Evolutionary conservation across 2,797 vertebrate species (phyloP).

Genomic region (Chelmon rostratus): DNA sequence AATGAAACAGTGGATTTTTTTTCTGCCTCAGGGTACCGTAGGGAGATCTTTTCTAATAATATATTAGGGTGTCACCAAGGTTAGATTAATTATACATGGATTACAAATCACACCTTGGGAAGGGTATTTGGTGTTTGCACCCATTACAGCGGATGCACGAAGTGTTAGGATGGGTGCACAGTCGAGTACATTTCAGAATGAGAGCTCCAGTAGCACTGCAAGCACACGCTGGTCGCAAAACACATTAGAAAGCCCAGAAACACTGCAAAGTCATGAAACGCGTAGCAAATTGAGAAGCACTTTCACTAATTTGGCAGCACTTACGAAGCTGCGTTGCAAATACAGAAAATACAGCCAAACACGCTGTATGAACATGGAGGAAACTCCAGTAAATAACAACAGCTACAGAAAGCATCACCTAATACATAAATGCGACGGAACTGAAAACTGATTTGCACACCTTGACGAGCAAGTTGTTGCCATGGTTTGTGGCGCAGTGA

Average conservation of each 20-base stretch:
- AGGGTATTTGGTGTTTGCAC: conserved; percentile 53
- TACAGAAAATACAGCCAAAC: too few relatives aligned
- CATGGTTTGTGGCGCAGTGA: background rate
- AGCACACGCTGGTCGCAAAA: conserved; percentile 11
- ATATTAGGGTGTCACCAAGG: conserved; percentile 85
- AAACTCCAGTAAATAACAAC: background rate
- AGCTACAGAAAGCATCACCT: background rate
- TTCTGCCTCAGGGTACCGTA: conserved; percentile 78
- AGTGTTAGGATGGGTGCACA: conserved; percentile 46
- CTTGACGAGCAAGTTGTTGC: background rate
- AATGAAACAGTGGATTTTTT: conserved; percentile 73
- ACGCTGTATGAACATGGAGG: background rate
- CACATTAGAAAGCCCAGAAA: too few relatives aligned
- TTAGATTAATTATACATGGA: conserved; percentile 88
- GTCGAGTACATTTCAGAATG: conserved; percentile 27
- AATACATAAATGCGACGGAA: background rate
- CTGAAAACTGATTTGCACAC: background rate
- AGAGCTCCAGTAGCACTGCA: conserved; percentile 35
- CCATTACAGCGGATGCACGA: conserved; percentile 52
- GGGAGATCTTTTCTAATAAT: conserved; percentile 87
- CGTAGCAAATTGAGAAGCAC: background rate
- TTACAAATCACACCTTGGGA: conserved; percentile 79
- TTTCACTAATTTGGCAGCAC: background rate
- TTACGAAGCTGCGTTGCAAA: too few relatives aligned
- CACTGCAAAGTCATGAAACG: background rate